Base-by-base conservation (phyloP, 2,888 invertebrate genomes). In the Neocrepidodera transversa region DNA sequence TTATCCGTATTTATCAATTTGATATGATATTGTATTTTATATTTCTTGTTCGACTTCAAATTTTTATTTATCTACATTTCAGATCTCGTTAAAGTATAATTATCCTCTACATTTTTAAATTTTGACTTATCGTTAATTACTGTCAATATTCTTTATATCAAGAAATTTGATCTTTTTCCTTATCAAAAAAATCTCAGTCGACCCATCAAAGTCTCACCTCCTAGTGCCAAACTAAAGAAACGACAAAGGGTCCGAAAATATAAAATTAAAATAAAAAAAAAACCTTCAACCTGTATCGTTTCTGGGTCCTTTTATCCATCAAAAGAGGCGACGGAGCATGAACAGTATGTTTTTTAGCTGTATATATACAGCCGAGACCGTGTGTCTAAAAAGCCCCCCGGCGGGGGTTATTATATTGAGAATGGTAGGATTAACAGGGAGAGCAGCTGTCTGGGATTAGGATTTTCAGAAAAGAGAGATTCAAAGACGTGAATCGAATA, bases 141-240 rank as follows among this genome's bases (percentile, higher is more conserved):
- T n/a, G n/a, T n/a, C n/a, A n/a, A n/a, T n/a, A n/a, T n/a, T n/a
- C n/a, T n/a, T n/a, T n/a, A n/a, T n/a, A n/a, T n/a, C n/a, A n/a
- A n/a, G n/a, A n/a, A n/a, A n/a, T n/a, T n/a, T n/a, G n/a, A n/a
- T n/a, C n/a, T n/a, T n/a, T n/a, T n/a, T n/a, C n/a, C n/a, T n/a
- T n/a, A n/a, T n/a, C n/a, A n/a, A n/a, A 16, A 35, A 51, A 51
- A 51, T 16, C 16, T 40, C 36, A 14, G 40, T 51, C 51, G 17
- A 13, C 6, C 8, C 17, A 50, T 50, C 50, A 36, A 50, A 50
- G 18, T 51, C 18, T 51, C 51, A 40, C 51, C 51, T 51, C 20
- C 23, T 40, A 13, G 16, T 51, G 51, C 35, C 28, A 51, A 28
- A 51, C 36, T 14, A 18, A 30, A 36, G n/a, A 5, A 2, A 7